These are phyloP conservation scores for Aphidius ervi DNA, from an alignment of 1,140 invertebrate genomes.

Conservation along the genomic window DNA sequence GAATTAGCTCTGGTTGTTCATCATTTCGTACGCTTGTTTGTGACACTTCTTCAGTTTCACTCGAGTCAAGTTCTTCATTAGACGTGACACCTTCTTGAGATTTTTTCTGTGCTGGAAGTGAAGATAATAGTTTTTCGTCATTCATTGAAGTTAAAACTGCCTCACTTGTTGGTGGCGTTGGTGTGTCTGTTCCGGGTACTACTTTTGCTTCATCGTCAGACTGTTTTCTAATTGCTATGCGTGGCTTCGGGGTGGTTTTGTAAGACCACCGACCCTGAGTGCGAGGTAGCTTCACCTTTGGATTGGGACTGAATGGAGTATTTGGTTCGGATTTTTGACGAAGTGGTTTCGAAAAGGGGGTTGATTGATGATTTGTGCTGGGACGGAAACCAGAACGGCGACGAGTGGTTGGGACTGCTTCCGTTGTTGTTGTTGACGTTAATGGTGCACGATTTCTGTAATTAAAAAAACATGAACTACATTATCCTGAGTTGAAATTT, in stretches of 20 bases:
- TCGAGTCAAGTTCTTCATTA: slow-evolving; percentile 64
- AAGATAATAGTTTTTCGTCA: slow-evolving; percentile 38
- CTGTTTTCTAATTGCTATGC: slow-evolving; percentile 73
- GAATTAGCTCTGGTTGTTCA: slow-evolving; percentile 44
- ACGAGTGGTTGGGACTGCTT: slow-evolving; percentile 37
- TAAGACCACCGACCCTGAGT: slow-evolving; percentile 81
- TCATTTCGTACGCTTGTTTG: slow-evolving; percentile 42
- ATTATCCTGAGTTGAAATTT: too few species aligned
- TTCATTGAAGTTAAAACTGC: slow-evolving; percentile 15
- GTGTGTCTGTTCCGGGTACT: slow-evolving; percentile 16
- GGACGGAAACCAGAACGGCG: slow-evolving; percentile 45
- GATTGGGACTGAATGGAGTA: slow-evolving; percentile 23
- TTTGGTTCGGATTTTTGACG: slow-evolving; percentile 29
- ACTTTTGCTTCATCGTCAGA: slow-evolving; percentile 57
- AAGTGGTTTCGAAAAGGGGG: slow-evolving; percentile 28
- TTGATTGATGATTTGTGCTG: slow-evolving; percentile 29
- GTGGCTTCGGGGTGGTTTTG: slow-evolving; percentile 80
- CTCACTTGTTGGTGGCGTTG: slow-evolving; percentile 29
- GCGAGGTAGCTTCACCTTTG: slow-evolving; percentile 71
- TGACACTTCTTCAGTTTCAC: slow-evolving; percentile 52
- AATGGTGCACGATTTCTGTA: slow-evolving; percentile 38
- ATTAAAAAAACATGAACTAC: neutral
- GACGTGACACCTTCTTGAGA: slow-evolving; percentile 45
- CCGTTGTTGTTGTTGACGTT: slow-evolving; percentile 44
- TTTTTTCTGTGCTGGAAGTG: slow-evolving; percentile 37